A percentile compares a stretch with the other conserved stretches of the same genome.
These are phyloP conservation scores for Triops cancriformis DNA, from an alignment of 1,140 invertebrate genomes.

Conservation along the genomic window DNA sequence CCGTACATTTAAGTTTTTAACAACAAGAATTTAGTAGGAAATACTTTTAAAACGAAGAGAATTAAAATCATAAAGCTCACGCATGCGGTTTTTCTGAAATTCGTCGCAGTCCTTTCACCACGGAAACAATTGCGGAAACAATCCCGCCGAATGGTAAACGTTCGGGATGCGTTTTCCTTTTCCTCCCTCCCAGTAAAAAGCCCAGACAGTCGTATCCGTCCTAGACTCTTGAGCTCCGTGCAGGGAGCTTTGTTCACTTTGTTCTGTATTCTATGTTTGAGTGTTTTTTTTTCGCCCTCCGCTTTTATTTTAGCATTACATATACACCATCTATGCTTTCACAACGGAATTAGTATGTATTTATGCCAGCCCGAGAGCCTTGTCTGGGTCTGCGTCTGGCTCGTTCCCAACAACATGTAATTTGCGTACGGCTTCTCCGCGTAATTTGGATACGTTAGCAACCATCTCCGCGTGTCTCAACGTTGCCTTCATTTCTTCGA, in stretches of 20 bases:
- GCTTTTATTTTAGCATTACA: not conserved
- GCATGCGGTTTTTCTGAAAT: not conserved
- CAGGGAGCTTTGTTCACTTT: not conserved
- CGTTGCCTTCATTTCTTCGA: not conserved
- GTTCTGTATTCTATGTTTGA: not conserved
- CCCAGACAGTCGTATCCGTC: not conserved
- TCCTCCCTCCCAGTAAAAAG: not conserved
- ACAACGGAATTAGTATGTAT: not conserved
- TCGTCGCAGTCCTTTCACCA: not conserved
- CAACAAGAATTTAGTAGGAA: too few relatives aligned
- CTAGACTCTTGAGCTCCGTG: not conserved
- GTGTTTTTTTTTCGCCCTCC: not conserved
- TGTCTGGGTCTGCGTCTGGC: not conserved
- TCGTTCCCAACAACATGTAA: not conserved
- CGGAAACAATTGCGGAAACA: not conserved
- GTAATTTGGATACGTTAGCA: slow-evolving; percentile 14
- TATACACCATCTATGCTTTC: slow-evolving; percentile 8
- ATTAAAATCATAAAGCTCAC: not conserved
- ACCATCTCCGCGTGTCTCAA: not conserved
- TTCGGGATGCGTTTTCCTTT: not conserved
- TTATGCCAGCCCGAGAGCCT: not conserved
- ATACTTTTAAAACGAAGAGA: not conserved
- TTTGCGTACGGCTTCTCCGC: slow-evolving; percentile 7
- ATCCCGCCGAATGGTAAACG: not conserved
- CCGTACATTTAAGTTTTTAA: too few relatives aligned